Base-by-base conservation (phyloP, 92 coral and sea anemone species). In the Phenganax stokvisi region DNA sequence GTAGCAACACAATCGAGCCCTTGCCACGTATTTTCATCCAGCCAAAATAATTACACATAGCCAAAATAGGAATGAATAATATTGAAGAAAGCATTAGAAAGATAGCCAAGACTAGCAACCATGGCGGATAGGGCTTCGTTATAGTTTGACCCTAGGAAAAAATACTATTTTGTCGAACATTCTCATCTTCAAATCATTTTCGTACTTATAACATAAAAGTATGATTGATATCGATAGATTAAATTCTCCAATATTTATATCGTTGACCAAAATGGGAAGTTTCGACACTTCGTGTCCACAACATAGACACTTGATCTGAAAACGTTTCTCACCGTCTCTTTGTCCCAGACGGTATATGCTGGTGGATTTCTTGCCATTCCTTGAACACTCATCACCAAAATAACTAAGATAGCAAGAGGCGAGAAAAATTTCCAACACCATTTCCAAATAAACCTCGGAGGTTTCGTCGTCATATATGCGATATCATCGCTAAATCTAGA, bases 351-450 rank as follows among this genome's bases (percentile, higher is more conserved):
- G 3, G 51, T 8, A 76, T 92, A 92, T 0, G 89, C 84, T 20
- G 96, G 90, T 52, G 89, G 78, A 0, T 25, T 62, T 65, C 87
- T 89, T 1, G 90, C 85, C 97, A 91, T 91, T 11, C 90, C 88
- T 80, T 88, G 90, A 29, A 94, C 90, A 68, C 93, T 92, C 97
- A 94, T 92, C 20, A 87, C 85, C 55, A 94, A 89, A 12, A 94
- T 96, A 51, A 86, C 87, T 57, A 94, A 80, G 68, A 94, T 94
- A 13, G 98, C 88, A 15, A 94, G 53, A 12, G 98, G 98, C n/a
- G 98, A 94, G 62, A 94, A 88, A 64, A 88, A 82, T 61, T 94
- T 94, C 98, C 98, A 94, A 72, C 98, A 94, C 98, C 98, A 94
- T 66, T 85, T 94, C 98, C 98, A 94, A 54, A 94, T 89, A 54